These are phyloP conservation scores for Tachina fera DNA, from an alignment of 2,888 invertebrate species.

Conservation along the genomic window DNA sequence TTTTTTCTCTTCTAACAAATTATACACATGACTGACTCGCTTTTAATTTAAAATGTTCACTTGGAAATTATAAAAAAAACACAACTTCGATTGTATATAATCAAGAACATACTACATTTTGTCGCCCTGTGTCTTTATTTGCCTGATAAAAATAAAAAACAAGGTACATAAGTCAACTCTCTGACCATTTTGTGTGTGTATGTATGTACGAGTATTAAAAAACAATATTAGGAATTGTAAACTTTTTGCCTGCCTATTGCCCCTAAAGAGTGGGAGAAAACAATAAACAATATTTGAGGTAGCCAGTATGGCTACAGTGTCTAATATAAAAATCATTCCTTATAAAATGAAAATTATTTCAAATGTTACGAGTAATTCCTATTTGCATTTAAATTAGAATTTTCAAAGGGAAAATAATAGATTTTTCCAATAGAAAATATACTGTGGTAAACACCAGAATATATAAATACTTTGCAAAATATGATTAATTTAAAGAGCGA, in stretches of 20 bases:
- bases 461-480: no score
- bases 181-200: neutral
- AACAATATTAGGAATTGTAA: conserved; percentile 46
- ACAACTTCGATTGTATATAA: conserved; percentile 8
- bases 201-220: conserved; percentile 10
- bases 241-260: conserved; percentile 41
- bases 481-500: no score
- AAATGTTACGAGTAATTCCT: neutral
- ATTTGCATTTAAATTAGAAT: conserved; percentile 11
- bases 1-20: conserved; percentile 34
- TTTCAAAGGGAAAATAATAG: neutral
- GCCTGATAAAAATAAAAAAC: neutral
- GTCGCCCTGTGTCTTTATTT: neutral
- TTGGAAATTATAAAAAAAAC: conserved; percentile 18
- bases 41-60: conserved; percentile 50
- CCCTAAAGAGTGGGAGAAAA: neutral
- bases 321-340: neutral
- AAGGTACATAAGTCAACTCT: neutral
- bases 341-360: neutral
- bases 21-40: conserved; percentile 63
- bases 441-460: no score
- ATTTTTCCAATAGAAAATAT: neutral
- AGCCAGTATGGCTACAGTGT: conserved; percentile 9
- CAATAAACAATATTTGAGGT: conserved; percentile 26
- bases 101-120: neutral